phyloP scores from a whole-genome alignment of 1,140 invertebrate species.

The Scaptomyza hsui region DNA sequence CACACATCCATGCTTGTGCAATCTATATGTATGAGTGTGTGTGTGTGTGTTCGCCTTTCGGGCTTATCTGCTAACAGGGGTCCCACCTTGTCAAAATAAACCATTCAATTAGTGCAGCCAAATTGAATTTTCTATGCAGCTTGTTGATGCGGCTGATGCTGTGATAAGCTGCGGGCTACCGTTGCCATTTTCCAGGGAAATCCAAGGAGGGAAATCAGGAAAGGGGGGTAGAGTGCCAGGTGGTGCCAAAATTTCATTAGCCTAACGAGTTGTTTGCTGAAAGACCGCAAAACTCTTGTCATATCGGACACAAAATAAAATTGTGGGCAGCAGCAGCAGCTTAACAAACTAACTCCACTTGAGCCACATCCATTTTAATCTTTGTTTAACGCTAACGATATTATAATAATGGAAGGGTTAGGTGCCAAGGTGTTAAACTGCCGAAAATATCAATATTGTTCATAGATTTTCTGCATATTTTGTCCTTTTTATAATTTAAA shows the following conservation, averaged over 20 bases:
- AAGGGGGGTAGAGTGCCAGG: background rate
- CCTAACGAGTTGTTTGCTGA: conserved; percentile 75
- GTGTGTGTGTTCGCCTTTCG: conserved; percentile 35
- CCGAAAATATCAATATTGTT: background rate
- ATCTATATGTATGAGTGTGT: conserved; percentile 1
- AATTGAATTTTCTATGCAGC: conserved; percentile 78
- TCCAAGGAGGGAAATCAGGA: background rate
- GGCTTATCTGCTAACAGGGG: conserved; percentile 66
- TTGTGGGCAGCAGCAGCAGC: conserved; percentile 31
- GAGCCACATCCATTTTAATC: background rate
- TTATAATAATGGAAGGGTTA: background rate
- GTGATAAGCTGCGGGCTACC: conserved; percentile 69
- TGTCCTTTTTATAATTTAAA: background rate
- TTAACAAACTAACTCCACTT: conserved; percentile 8
- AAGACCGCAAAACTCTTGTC: conserved; percentile 59
- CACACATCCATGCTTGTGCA: conserved; percentile 19
- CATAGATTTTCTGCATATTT: background rate
- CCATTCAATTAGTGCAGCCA: conserved; percentile 76
- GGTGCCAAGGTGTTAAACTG: background rate
- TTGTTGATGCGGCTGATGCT: conserved; percentile 68
- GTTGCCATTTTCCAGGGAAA: conserved; percentile 9
- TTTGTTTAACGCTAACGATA: background rate
- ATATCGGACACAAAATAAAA: conserved; percentile 48
- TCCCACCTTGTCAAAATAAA: conserved; percentile 76
- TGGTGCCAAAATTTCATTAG: conserved; percentile 71